Evolutionary conservation across 2,797 vertebrate species (phyloP).

Genomic region (Tympanoctomys barrerae): DNA sequence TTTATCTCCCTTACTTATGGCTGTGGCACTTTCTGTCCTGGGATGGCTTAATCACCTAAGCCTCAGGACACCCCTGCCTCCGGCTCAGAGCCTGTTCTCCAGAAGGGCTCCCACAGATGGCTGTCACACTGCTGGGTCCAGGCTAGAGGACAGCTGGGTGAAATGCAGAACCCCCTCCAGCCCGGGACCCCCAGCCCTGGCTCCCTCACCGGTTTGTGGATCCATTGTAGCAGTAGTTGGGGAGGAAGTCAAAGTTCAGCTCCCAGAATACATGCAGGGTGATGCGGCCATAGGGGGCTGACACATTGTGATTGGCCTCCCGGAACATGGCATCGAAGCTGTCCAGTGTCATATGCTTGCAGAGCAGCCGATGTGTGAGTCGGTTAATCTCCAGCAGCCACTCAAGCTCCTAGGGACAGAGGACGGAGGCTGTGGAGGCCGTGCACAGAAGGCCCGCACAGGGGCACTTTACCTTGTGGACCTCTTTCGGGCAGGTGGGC

Average conservation of each 20-base stretch:
- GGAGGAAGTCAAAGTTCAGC: conserved; percentile 95
- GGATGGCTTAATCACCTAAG: rapidly evolving
- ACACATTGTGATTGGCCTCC: conserved; percentile 96
- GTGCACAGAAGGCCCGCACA: rapidly evolving
- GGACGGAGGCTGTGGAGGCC: background rate
- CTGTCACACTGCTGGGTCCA: too few relatives aligned
- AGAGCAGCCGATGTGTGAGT: conserved; percentile 94
- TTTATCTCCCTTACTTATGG: background rate
- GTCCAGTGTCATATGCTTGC: conserved; percentile 95
- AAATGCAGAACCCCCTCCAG: rapidly evolving
- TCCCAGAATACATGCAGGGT: conserved; percentile 96
- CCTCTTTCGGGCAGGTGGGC: background rate
- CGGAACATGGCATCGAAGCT: conserved; percentile 96
- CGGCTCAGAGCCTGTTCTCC: background rate
- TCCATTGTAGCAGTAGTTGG: conserved; percentile 96
- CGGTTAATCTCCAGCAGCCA: conserved; percentile 95
- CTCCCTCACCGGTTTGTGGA: conserved; percentile 93
- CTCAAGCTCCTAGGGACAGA: conserved; percentile 92
- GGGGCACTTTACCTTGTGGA: rapidly evolving
- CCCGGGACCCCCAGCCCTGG: background rate
- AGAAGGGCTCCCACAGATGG: background rate
- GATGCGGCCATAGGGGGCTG: conserved; percentile 94
- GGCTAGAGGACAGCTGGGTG: background rate
- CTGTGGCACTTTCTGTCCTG: rapidly evolving
- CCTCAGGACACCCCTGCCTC: background rate